phyloP scores from a whole-genome alignment of 2,888 invertebrate species.

The Bombyx huttoni region DNA sequence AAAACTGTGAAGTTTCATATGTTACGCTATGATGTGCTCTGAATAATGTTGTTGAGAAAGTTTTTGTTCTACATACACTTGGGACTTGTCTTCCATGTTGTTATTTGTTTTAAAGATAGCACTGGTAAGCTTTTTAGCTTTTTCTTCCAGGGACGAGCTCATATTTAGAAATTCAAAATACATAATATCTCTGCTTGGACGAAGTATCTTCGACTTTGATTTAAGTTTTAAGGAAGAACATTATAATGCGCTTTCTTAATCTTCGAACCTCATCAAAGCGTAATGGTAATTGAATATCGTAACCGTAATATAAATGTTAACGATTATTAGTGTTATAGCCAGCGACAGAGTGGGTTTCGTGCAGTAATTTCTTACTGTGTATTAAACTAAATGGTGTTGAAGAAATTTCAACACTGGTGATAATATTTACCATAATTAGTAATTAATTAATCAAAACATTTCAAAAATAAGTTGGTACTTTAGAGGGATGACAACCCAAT shows the following conservation, averaged over 20 bases:
- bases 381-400: neutral
- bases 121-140: slow-evolving; percentile 42
- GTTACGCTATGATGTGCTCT: slow-evolving; percentile 51
- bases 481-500: no score
- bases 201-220: no score
- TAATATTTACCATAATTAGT: no score
- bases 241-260: neutral
- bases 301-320: neutral
- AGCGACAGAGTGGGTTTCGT: neutral
- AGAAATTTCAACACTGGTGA: neutral
- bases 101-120: slow-evolving; percentile 67
- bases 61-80: slow-evolving; percentile 65
- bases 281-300: neutral
- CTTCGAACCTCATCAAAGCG: neutral
- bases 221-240: neutral
- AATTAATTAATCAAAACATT: no score
- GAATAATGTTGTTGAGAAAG: slow-evolving; percentile 66
- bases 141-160: neutral
- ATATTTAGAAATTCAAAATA: no score
- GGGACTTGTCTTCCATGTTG: slow-evolving; percentile 69
- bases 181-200: no score
- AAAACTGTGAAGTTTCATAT: slow-evolving; percentile 34
- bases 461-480: no score
- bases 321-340: neutral
- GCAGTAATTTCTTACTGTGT: neutral